Evolutionary conservation across 2,797 vertebrate species (phyloP).

Genomic region (Craterocephalus amniculus): DNA sequence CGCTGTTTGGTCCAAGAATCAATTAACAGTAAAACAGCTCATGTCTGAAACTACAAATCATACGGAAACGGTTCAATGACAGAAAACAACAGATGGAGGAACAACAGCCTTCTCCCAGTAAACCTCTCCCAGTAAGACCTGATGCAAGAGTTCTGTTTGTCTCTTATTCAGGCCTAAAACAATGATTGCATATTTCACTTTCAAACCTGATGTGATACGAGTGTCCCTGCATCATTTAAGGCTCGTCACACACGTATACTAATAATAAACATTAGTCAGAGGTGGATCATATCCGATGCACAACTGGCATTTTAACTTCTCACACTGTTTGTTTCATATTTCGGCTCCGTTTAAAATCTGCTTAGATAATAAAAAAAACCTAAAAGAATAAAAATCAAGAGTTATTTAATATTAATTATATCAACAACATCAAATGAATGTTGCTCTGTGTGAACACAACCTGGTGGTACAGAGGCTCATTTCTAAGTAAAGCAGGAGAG

Average conservation of each 20-base stretch:
- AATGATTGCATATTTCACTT: background rate
- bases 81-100: too few relatives aligned
- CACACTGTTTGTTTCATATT: background rate
- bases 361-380: background rate
- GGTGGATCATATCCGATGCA: background rate
- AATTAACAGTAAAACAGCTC: background rate
- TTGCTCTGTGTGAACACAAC: too few relatives aligned
- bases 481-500: background rate
- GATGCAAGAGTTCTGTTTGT: background rate
- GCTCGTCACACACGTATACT: background rate
- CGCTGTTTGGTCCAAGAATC: too few relatives aligned
- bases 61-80: background rate
- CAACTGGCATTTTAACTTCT: background rate
- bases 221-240: background rate
- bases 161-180: background rate
- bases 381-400: too few relatives aligned
- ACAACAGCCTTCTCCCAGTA: too few relatives aligned
- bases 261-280: background rate
- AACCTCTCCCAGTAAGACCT: background rate
- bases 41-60: background rate
- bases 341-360: background rate
- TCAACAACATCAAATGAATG: too few relatives aligned
- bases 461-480: too few relatives aligned
- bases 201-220: background rate
- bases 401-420: too few relatives aligned